Conservation (phyloP, 2,888 invertebrate genomes). For the Hypercompe scribonia region DNA sequence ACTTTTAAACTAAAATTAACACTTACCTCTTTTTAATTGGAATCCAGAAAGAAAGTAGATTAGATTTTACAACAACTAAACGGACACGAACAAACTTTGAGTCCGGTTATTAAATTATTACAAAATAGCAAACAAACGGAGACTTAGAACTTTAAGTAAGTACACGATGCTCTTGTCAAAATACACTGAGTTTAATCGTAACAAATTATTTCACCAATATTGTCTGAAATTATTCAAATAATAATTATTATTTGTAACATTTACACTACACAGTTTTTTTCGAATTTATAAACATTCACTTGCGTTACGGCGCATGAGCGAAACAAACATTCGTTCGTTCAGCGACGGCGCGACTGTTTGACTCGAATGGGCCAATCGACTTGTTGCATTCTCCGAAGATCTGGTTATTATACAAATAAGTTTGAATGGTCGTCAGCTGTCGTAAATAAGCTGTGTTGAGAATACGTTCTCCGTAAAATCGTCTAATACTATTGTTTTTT, state of each 20-base stretch:
- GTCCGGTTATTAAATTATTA: constrained; percentile 60
- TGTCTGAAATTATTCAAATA: constrained; percentile 34
- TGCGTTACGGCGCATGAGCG: constrained; percentile 60
- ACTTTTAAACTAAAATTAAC: constrained; percentile 25
- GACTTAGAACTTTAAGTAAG: constrained; percentile 57
- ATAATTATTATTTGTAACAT: constrained; percentile 23
- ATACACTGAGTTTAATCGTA: constrained; percentile 40
- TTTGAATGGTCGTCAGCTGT: constrained; percentile 64
- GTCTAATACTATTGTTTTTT: constrained; percentile 60
- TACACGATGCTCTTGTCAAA: constrained; percentile 58
- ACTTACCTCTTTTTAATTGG: constrained; percentile 65
- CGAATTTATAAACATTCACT: constrained; percentile 58
- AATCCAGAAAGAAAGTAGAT: constrained; percentile 57
- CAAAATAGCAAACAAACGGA: constrained; percentile 62
- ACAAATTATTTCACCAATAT: constrained; percentile 36
- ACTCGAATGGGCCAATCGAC: constrained; percentile 61
- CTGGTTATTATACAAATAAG: constrained; percentile 68
- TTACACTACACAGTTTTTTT: constrained; percentile 49
- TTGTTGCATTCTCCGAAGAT: constrained; percentile 75
- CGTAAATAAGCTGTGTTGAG: constrained; percentile 55
- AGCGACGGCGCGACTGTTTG: constrained; percentile 62
- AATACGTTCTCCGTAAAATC: constrained; percentile 59
- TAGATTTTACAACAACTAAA: constrained; percentile 30
- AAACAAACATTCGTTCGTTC: constrained; percentile 51
- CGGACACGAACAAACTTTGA: constrained; percentile 38